Percentiles rank a stretch among this genome's conserved stretches.
These are phyloP conservation scores for Marronus borbonicus DNA, from an alignment of 2,888 invertebrate genomes.

Conservation along the genomic window DNA sequence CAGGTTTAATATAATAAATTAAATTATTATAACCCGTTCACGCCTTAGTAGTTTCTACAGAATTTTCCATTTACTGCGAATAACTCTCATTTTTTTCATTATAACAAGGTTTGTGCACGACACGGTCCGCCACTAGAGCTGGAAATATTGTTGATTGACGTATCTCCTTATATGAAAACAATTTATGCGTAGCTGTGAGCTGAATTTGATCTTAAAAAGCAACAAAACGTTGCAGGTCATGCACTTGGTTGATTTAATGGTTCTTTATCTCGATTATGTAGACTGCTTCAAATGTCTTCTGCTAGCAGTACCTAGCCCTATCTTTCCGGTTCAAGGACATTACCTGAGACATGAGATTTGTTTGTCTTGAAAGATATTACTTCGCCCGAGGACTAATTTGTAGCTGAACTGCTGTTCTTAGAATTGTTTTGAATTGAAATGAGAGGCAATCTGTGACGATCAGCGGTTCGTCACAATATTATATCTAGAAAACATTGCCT, in stretches of 20 bases:
- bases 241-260: slow-evolving; percentile 13
- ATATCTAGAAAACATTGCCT: too few relatives aligned
- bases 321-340: too few relatives aligned
- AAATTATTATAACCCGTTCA: slow-evolving; percentile 42
- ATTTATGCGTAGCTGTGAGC: slow-evolving; percentile 25
- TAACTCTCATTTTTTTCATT: slow-evolving; percentile 19
- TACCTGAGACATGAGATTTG: too few relatives aligned
- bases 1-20: slow-evolving; percentile 41
- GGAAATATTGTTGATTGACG: slow-evolving; percentile 35
- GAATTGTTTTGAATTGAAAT: too few relatives aligned
- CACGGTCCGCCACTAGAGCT: slow-evolving; percentile 25
- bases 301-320: too few relatives aligned
- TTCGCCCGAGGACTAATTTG: too few relatives aligned
- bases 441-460: too few relatives aligned
- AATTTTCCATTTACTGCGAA: slow-evolving; percentile 39
- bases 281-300: slow-evolving; percentile 24
- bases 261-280: slow-evolving; percentile 29
- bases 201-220: slow-evolving; percentile 16
- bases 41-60: slow-evolving; percentile 40
- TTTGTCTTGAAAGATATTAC: too few relatives aligned
- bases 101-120: not conserved
- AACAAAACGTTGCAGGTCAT: slow-evolving; percentile 17
- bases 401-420: too few relatives aligned
- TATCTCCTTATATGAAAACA: slow-evolving; percentile 44
- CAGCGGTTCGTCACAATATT: too few relatives aligned